Conservation (phyloP, 2,888 invertebrate species). For the Tetranychus piercei region DNA sequence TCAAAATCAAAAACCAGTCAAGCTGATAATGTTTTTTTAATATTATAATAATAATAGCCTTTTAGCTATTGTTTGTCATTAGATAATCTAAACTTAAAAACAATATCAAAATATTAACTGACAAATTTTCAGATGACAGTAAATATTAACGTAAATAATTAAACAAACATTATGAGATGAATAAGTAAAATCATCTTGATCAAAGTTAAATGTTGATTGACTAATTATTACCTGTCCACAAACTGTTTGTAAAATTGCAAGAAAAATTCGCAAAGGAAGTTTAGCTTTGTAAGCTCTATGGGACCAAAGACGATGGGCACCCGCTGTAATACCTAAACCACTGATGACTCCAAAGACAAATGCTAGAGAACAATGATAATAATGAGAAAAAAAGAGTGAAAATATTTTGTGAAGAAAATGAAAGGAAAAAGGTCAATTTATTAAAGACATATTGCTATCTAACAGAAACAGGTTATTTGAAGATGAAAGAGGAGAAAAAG, state of each 20-base stretch:
- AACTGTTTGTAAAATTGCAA: slow-evolving; percentile 14
- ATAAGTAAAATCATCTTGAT: too few relatives aligned
- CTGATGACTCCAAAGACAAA: not conserved
- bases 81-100: too few relatives aligned
- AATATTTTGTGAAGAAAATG: not conserved
- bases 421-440: not conserved
- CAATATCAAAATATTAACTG: too few relatives aligned
- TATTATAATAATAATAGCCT: too few relatives aligned
- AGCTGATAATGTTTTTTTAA: too few relatives aligned
- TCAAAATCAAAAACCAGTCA: too few relatives aligned
- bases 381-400: not conserved
- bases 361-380: not conserved
- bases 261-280: slow-evolving; percentile 11
- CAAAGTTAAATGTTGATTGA: not conserved
- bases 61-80: too few relatives aligned
- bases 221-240: slow-evolving; percentile 6
- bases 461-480: not conserved
- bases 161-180: too few relatives aligned
- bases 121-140: too few relatives aligned
- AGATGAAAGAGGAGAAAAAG: not conserved
- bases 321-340: slow-evolving; percentile 6
- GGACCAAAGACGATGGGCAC: slow-evolving; percentile 20
- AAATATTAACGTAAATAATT: too few relatives aligned
- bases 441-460: not conserved
- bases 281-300: slow-evolving; percentile 20